These are phyloP conservation scores for Paralichthys olivaceus DNA, from an alignment of 2,113 vertebrate genomes.

Conservation along the genomic window DNA sequence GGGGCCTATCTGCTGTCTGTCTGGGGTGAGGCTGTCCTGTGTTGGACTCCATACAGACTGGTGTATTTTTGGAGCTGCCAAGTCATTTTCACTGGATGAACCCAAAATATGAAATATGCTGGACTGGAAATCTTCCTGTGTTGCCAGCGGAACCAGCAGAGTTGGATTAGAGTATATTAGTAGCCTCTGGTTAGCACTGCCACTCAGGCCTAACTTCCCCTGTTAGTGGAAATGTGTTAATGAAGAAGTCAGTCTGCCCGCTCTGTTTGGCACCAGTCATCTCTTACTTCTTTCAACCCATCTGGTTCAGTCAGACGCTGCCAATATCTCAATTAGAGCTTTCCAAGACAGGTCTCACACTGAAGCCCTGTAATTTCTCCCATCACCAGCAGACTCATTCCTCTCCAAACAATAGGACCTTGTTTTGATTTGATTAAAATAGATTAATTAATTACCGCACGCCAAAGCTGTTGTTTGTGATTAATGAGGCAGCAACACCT, in stretches of 20 bases:
- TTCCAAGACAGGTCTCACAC: slow-evolving; percentile 49
- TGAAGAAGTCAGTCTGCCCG: slow-evolving; percentile 38
- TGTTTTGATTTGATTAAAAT: slow-evolving; percentile 84
- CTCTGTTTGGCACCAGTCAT: slow-evolving; percentile 27
- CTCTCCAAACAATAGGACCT: slow-evolving; percentile 81
- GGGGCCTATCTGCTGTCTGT: slow-evolving; percentile 20
- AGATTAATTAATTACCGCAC: slow-evolving; percentile 84
- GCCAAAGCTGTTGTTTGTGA: slow-evolving; percentile 77
- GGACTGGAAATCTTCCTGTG: neutral
- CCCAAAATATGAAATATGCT: slow-evolving; percentile 6
- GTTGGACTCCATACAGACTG: slow-evolving; percentile 1
- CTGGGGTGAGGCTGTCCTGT: slow-evolving; percentile 5
- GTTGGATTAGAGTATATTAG: slow-evolving; percentile 22
- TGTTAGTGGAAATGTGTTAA: slow-evolving; percentile 39
- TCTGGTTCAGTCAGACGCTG: slow-evolving; percentile 41
- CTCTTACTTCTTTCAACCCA: slow-evolving; percentile 43
- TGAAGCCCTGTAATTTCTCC: slow-evolving; percentile 42
- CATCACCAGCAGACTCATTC: slow-evolving; percentile 73
- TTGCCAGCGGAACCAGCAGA: neutral
- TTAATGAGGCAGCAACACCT: slow-evolving; percentile 72
- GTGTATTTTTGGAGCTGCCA: slow-evolving; percentile 12
- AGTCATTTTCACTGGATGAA: slow-evolving; percentile 25
- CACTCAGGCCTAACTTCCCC: slow-evolving; percentile 26
- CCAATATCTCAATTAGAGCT: slow-evolving; percentile 63
- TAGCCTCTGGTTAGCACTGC: slow-evolving; percentile 10